A percentile compares a stretch with the other conserved stretches of the same genome.
phyloP scores from a whole-genome alignment of 2,113 vertebrate genomes.

The Burhinus oedicnemus region DNA sequence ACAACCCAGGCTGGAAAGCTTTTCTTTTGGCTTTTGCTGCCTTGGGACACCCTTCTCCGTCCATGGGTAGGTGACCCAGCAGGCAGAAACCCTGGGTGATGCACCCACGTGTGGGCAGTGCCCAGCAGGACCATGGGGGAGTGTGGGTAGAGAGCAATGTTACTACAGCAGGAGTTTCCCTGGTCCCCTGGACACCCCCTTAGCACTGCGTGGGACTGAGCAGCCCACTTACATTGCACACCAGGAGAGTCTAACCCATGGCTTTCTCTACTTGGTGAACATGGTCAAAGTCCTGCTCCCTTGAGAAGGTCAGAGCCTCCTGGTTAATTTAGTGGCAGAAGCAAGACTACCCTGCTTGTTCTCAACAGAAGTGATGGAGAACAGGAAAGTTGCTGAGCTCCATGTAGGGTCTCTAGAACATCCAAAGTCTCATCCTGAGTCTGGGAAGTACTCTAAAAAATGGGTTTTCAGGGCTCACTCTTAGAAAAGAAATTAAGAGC shows the following conservation, averaged over 20 bases:
- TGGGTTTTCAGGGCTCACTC: neutral
- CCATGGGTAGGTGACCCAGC: neutral
- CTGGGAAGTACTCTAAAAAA: neutral
- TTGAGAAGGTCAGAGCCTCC: neutral
- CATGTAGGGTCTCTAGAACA: neutral
- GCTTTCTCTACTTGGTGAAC: neutral
- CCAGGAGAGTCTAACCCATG: neutral
- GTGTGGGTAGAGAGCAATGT: fast-evolving
- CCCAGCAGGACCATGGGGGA: neutral
- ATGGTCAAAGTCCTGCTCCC: neutral
- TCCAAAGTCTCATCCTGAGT: neutral
- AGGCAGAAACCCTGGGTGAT: neutral
- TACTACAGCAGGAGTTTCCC: neutral
- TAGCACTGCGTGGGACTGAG: fast-evolving
- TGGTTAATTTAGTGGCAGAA: neutral
- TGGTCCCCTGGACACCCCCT: neutral
- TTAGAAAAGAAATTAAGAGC: neutral
- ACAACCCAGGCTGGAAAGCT: neutral
- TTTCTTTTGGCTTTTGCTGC: neutral
- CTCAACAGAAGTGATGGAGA: neutral
- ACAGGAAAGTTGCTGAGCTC: neutral
- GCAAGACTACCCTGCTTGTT: neutral
- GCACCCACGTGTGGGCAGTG: fast-evolving
- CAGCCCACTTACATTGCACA: neutral
- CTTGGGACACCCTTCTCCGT: neutral